Percentiles rank a stretch among this genome's conserved stretches.
phyloP scores from a whole-genome alignment of 2,797 vertebrate genomes.

The Lutra lutra region DNA sequence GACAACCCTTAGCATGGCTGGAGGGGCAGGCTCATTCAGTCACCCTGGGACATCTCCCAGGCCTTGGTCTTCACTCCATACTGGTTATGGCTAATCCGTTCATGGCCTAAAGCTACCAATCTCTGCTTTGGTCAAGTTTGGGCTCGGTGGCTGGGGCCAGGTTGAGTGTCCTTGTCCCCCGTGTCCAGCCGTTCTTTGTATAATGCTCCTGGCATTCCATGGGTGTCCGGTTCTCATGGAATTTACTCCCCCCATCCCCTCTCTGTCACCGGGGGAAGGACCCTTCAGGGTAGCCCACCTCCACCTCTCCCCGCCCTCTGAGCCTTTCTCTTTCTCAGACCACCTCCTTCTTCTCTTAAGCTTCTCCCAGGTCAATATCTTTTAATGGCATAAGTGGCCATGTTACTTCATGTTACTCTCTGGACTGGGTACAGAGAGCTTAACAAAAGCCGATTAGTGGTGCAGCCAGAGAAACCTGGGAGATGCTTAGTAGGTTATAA shows the following conservation, averaged over 20 bases:
- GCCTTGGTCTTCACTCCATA: not conserved
- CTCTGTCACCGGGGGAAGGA: rapidly evolving
- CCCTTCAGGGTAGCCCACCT: not conserved
- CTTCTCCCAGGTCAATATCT: not conserved
- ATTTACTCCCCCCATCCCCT: rapidly evolving
- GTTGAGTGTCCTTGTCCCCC: not conserved
- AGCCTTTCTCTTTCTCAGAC: not conserved
- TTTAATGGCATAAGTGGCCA: not conserved
- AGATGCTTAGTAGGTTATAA: not conserved
- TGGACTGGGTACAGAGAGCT: not conserved
- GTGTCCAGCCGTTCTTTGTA: not conserved
- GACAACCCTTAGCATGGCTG: not conserved
- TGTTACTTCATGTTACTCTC: not conserved
- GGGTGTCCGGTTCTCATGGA: not conserved
- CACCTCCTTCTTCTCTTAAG: not conserved
- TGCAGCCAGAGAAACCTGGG: not conserved
- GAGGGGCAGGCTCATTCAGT: not conserved
- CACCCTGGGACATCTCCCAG: not conserved
- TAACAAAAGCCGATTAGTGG: not conserved
- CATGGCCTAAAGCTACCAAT: not conserved
- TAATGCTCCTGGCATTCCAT: too few species aligned
- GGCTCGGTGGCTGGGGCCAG: not conserved
- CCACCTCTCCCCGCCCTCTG: not conserved
- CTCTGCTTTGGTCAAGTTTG: not conserved
- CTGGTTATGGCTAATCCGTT: not conserved